Conservation (phyloP, 1,140 invertebrate genomes). For the Spodoptera frugiperda region DNA sequence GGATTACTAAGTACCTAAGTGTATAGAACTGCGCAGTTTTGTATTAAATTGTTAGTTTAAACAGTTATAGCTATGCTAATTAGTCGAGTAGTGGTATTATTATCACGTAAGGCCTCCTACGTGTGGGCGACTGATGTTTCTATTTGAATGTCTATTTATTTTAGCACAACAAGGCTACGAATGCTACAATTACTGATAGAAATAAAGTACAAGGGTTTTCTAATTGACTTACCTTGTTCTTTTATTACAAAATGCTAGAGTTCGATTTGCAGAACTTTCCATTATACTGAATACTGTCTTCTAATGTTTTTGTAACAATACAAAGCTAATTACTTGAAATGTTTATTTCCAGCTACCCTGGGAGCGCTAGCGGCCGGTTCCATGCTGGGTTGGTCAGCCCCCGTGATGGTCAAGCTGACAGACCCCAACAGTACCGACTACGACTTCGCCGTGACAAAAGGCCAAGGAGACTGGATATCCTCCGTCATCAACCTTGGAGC, state of each 20-base stretch:
- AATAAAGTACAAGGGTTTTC: too few relatives aligned
- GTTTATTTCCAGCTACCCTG: conserved; percentile 84
- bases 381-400: conserved; percentile 92
- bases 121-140: neutral
- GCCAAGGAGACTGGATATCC: conserved; percentile 90
- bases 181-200: neutral
- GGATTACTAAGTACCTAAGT: neutral
- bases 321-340: neutral
- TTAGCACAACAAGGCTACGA: too few relatives aligned
- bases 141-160: neutral
- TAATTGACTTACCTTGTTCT: too few relatives aligned
- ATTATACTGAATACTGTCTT: neutral
- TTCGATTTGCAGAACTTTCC: too few relatives aligned
- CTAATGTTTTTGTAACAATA: neutral
- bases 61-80: conserved; percentile 20
- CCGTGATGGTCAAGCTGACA: conserved; percentile 87
- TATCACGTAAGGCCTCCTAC: neutral
- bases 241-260: too few relatives aligned
- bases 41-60: conserved; percentile 2
- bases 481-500: conserved; percentile 91
- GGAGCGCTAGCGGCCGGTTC: conserved; percentile 87
- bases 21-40: neutral
- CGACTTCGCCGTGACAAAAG: conserved; percentile 81
- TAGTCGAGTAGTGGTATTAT: conserved; percentile 15
- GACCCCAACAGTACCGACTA: conserved; percentile 83